Conservation (phyloP, 1,140 invertebrate species). For the Tribolium castaneum region DNA sequence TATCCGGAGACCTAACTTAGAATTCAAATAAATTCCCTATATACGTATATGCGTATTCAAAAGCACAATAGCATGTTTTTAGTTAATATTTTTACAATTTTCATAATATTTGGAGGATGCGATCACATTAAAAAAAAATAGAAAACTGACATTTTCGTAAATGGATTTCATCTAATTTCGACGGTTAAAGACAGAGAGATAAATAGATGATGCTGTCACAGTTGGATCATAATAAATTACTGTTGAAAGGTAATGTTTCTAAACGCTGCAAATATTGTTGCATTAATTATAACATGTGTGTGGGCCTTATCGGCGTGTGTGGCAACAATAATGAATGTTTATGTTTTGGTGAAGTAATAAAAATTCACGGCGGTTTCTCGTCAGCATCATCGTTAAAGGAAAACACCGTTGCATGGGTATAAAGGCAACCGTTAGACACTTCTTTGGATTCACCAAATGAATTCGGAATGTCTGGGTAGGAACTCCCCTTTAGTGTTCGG, state of each 20-base stretch:
- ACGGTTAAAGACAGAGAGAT: too few relatives aligned
- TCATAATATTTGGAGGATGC: too few relatives aligned
- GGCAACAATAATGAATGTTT: background rate
- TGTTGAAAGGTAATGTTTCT: background rate
- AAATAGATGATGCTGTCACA: too few relatives aligned
- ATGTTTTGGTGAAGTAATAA: background rate
- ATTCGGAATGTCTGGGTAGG: constrained; percentile 14
- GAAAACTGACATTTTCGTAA: too few relatives aligned
- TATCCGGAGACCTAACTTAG: too few relatives aligned
- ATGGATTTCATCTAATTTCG: too few relatives aligned
- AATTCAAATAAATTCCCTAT: too few relatives aligned
- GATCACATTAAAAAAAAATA: too few relatives aligned
- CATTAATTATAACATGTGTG: background rate
- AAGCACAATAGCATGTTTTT: too few relatives aligned
- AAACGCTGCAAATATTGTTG: background rate
- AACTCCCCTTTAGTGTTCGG: constrained; percentile 15
- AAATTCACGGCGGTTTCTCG: background rate
- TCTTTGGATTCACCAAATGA: constrained; percentile 22
- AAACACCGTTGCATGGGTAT: background rate
- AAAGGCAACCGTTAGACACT: constrained; percentile 32
- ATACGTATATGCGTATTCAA: too few relatives aligned
- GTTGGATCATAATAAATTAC: too few relatives aligned
- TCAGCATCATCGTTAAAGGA: constrained; percentile 1
- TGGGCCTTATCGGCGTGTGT: background rate
- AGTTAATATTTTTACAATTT: too few relatives aligned